phyloP scores from a whole-genome alignment of 2,888 invertebrate genomes.

The Sarcophaga subvicina region DNA sequence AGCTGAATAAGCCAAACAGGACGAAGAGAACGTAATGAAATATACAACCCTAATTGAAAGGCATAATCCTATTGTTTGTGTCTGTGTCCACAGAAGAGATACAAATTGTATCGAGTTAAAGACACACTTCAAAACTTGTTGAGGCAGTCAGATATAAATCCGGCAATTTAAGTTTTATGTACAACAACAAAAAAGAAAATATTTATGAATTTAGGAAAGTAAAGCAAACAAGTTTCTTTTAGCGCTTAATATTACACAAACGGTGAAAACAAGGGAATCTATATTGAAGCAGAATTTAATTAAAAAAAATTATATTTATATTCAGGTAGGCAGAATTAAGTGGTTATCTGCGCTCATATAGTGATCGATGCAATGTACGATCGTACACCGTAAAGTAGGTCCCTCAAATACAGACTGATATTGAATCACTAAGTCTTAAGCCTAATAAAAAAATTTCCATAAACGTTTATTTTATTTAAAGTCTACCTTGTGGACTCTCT shows the following conservation, averaged over 20 bases:
- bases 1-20: not conserved
- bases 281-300: too few relatives aligned
- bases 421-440: too few relatives aligned
- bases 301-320: too few relatives aligned
- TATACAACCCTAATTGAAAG: conserved; percentile 2
- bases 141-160: conserved; percentile 7
- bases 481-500: too few relatives aligned
- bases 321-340: too few relatives aligned
- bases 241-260: not conserved
- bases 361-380: too few relatives aligned
- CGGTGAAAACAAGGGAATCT: too few relatives aligned
- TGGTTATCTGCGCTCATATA: too few relatives aligned
- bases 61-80: conserved; percentile 19
- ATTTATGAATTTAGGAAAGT: not conserved
- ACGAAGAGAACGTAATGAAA: conserved; percentile 17
- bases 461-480: too few relatives aligned
- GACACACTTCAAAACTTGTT: conserved; percentile 38
- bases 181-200: conserved; percentile 2
- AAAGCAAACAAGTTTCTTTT: not conserved
- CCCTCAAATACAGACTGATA: too few relatives aligned
- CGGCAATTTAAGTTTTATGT: conserved; percentile 1
- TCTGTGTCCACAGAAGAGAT: not conserved
- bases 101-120: conserved; percentile 9
- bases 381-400: too few relatives aligned
- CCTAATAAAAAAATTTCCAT: too few relatives aligned